These are phyloP conservation scores for Tipula helvola DNA, from an alignment of 2,888 invertebrate genomes.

Conservation along the genomic window DNA sequence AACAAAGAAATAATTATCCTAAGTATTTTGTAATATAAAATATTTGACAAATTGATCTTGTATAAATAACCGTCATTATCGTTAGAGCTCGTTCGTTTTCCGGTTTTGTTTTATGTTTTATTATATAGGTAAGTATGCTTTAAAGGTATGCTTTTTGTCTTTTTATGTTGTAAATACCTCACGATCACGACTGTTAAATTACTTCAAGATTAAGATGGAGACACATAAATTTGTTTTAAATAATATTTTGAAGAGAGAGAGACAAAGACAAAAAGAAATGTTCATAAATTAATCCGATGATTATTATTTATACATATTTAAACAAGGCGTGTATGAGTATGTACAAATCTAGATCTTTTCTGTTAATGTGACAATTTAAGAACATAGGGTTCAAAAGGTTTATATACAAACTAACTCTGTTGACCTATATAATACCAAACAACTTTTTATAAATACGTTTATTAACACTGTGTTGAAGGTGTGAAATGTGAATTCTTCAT, in stretches of 20 bases:
- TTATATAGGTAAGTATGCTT: too few species aligned
- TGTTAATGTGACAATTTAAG: neutral
- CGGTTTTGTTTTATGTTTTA: neutral
- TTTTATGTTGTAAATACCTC: neutral
- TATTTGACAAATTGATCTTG: neutral
- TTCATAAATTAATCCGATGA: neutral
- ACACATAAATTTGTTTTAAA: neutral
- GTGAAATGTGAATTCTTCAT: neutral
- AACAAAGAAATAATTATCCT: neutral
- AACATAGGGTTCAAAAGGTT: neutral
- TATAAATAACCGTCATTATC: neutral
- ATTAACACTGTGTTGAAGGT: neutral
- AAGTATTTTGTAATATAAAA: neutral
- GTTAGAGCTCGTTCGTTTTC: neutral
- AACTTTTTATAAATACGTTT: neutral
- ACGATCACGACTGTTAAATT: neutral
- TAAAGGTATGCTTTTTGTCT: neutral
- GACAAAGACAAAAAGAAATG: neutral
- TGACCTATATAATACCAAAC: neutral
- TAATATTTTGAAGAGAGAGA: neutral
- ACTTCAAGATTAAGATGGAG: neutral
- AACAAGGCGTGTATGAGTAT: neutral
- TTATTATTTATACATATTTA: neutral
- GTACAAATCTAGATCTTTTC: neutral
- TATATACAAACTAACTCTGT: neutral